These are phyloP conservation scores for Drosophila lacicola DNA, from an alignment of 2,888 invertebrate genomes.

Conservation along the genomic window DNA sequence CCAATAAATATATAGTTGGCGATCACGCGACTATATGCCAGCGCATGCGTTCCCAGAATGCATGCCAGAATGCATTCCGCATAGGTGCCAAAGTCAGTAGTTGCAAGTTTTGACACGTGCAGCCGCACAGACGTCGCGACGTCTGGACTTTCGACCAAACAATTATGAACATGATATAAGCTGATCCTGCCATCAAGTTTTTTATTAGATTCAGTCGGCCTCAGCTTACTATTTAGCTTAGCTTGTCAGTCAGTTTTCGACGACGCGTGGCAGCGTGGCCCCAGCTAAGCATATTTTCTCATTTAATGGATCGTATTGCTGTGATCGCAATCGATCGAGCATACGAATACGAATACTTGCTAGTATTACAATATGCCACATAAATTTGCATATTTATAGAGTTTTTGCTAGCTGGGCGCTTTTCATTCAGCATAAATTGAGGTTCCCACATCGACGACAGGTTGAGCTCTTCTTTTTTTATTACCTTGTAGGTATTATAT, in stretches of 20 bases:
- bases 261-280: constrained; percentile 63
- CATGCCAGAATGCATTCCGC: constrained; percentile 24
- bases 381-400: constrained; percentile 18
- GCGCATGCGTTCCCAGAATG: constrained; percentile 27
- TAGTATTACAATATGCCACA: constrained; percentile 39
- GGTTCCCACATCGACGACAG: constrained; percentile 46
- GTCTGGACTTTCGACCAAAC: constrained; percentile 22
- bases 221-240: constrained; percentile 36
- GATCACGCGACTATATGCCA: constrained; percentile 37
- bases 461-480: background rate
- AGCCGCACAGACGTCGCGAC: constrained; percentile 32
- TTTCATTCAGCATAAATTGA: constrained; percentile 51
- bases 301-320: constrained; percentile 13
- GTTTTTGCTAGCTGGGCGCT: constrained; percentile 12
- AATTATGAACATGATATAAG: background rate
- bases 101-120: constrained; percentile 47
- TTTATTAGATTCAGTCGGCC: constrained; percentile 6
- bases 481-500: too few relatives aligned
- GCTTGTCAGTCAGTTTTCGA: constrained; percentile 26
- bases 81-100: background rate
- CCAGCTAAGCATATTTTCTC: constrained; percentile 31
- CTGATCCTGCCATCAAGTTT: constrained; percentile 8
- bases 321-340: constrained; percentile 22
- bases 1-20: constrained; percentile 14
- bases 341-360: constrained; percentile 7